Evolutionary conservation across 2,797 vertebrate genomes (phyloP).

Genomic region (Cynodonichthys magdalenae): DNA sequence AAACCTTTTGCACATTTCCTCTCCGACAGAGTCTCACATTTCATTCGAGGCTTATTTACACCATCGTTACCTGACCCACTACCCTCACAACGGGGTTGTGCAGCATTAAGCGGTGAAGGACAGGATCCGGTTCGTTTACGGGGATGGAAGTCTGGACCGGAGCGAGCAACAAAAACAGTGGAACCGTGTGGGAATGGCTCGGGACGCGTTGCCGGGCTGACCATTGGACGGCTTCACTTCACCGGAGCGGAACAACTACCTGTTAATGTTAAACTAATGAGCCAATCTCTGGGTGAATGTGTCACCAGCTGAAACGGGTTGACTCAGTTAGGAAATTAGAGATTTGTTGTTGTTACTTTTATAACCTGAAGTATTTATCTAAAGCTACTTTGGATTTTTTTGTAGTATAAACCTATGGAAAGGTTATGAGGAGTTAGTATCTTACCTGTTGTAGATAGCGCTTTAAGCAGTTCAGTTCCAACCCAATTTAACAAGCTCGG

Average conservation of each 20-base stretch:
- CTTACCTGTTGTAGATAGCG: background rate
- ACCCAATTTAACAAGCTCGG: too few species aligned
- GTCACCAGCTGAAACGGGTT: conserved; percentile 37
- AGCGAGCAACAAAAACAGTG: conserved; percentile 44
- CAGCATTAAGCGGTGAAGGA: conserved; percentile 43
- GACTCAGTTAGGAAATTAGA: conserved; percentile 36
- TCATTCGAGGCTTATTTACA: too few species aligned
- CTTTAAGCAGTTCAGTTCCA: background rate
- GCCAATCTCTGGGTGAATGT: conserved; percentile 42
- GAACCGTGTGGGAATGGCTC: conserved; percentile 55
- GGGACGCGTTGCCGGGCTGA: conserved; percentile 39
- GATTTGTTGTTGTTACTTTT: conserved; percentile 4
- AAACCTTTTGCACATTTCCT: too few species aligned
- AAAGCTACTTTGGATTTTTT: background rate
- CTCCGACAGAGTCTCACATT: too few species aligned
- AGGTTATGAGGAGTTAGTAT: background rate
- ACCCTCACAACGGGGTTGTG: too few species aligned
- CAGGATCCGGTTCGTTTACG: conserved; percentile 48
- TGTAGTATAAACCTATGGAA: too few species aligned
- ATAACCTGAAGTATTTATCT: background rate
- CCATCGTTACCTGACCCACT: too few species aligned
- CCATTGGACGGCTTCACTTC: conserved; percentile 57
- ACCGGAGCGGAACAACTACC: conserved; percentile 67
- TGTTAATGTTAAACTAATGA: conserved; percentile 80
- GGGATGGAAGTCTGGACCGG: conserved; percentile 16